Base-by-base conservation (phyloP, 1,140 invertebrate species). In the Trichoplusia ni region DNA sequence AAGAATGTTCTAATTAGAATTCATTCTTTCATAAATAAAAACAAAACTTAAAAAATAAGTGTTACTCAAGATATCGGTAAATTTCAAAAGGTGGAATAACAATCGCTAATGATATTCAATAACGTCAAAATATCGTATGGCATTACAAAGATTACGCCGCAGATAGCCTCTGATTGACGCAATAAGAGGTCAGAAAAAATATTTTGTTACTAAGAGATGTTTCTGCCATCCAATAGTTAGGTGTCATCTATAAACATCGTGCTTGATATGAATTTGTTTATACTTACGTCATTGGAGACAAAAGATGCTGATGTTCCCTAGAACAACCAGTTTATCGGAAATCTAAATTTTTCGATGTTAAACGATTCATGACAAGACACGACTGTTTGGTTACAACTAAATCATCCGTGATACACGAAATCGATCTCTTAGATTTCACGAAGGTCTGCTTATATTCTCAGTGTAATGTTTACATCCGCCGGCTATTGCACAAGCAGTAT, bases 121-220 rank as follows among this genome's bases (percentile, higher is more conserved):
- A n/a, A n/a, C n/a, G n/a, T n/a, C n/a, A n/a, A n/a, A n/a, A n/a
- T n/a, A n/a, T n/a, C n/a, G n/a, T n/a, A n/a, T 4, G 29, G 59
- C 33, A 31, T 19, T 44, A 62, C 51, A n/a, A n/a, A n/a, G n/a
- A n/a, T n/a, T n/a, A n/a, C n/a, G 5, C 47, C 16, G 3, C n/a
- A 58, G 71, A 79, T 79, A 79, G 67, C 71, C 73, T 72, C 38
- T 54, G 33, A 63, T 71, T 81, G 76, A 81, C 79, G 79, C 64
- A 75, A 71, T 40, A 53, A 64, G 54, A 58, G 78, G 73, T 81
- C 73, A 76, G 53, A 59, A 60, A 66, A 49, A 56, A 60, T 60
- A 62, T 35, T 66, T 56, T 38, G 60, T 62, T 58, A 58, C 42
- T 59, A 49, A 44, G 27, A 33, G 7, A 40, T 27, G 35, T 56